A percentile compares a stretch with the other conserved stretches of the same genome.
Evolutionary conservation across 2,113 vertebrate species (phyloP).

Genomic region (Alouatta palliata): DNA sequence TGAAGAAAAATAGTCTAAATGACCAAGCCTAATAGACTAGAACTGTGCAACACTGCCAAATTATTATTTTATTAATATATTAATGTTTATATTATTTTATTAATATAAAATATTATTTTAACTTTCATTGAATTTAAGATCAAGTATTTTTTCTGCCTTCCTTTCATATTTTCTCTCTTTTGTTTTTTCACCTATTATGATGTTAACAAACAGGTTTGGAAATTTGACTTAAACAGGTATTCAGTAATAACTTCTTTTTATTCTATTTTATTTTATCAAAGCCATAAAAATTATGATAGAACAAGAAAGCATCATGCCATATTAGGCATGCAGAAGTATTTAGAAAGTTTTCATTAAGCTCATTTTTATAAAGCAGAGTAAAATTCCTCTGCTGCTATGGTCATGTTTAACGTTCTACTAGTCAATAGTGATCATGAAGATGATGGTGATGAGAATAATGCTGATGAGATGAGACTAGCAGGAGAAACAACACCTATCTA

Average conservation of each 20-base stretch:
- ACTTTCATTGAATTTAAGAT: not conserved
- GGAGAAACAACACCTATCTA: fast-evolving
- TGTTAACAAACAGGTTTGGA: not conserved
- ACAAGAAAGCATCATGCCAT: not conserved
- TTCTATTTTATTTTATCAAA: not conserved
- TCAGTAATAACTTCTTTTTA: not conserved
- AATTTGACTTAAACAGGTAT: not conserved
- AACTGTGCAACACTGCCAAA: not conserved
- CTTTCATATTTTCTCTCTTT: not conserved
- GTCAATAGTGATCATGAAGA: not conserved
- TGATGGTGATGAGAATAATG: too few species aligned
- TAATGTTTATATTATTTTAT: too few species aligned
- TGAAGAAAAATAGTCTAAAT: conserved; percentile 15
- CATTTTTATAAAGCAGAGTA: not conserved
- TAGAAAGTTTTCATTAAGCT: not conserved
- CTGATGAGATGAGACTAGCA: not conserved
- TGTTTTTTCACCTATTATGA: not conserved
- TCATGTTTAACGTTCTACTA: not conserved
- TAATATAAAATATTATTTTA: too few species aligned
- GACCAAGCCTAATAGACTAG: not conserved
- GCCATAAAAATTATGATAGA: not conserved
- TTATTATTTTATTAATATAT: too few species aligned
- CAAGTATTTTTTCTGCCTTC: not conserved
- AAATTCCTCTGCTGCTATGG: not conserved
- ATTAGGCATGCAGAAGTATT: not conserved